Evolutionary conservation across 2,797 vertebrate species (phyloP).

Genomic region (Lacerta bilineata): DNA sequence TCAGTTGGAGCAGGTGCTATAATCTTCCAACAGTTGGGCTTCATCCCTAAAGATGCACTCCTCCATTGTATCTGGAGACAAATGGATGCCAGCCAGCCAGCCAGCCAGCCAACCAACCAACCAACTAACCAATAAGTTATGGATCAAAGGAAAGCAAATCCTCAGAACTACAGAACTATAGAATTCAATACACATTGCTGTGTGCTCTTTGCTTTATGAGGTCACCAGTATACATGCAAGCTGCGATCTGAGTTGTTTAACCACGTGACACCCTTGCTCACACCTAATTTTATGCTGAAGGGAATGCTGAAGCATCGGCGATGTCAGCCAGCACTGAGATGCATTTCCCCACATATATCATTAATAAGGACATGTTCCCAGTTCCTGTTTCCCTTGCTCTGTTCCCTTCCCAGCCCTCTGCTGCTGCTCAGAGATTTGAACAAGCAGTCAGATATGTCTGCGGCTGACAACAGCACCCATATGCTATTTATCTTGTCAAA

Average conservation of each 20-base stretch:
- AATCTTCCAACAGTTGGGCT: too few species aligned
- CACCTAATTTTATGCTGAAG: background rate
- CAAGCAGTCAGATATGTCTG: constrained; percentile 61
- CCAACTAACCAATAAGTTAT: too few species aligned
- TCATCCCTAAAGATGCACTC: too few species aligned
- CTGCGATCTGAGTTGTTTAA: background rate
- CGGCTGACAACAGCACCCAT: constrained; percentile 75
- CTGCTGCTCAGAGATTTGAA: constrained; percentile 61
- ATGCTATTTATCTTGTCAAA: constrained; percentile 81
- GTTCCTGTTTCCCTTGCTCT: background rate
- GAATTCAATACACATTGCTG: background rate
- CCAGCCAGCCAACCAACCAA: too few species aligned
- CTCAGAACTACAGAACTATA: too few species aligned
- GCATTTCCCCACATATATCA: background rate
- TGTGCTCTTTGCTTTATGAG: background rate
- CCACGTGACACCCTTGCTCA: background rate
- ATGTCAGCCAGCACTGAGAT: background rate
- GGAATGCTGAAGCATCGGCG: background rate
- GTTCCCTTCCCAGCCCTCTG: constrained; percentile 37
- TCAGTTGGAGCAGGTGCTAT: too few species aligned
- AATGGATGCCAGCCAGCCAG: too few species aligned
- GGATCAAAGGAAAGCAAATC: background rate
- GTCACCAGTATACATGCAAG: background rate
- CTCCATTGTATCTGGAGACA: too few species aligned
- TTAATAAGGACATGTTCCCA: constrained; percentile 45